A percentile compares a stretch with the other conserved stretches of the same genome.
These are phyloP conservation scores for Pyrochroa serraticornis DNA, from an alignment of 2,888 invertebrate genomes.

Conservation along the genomic window DNA sequence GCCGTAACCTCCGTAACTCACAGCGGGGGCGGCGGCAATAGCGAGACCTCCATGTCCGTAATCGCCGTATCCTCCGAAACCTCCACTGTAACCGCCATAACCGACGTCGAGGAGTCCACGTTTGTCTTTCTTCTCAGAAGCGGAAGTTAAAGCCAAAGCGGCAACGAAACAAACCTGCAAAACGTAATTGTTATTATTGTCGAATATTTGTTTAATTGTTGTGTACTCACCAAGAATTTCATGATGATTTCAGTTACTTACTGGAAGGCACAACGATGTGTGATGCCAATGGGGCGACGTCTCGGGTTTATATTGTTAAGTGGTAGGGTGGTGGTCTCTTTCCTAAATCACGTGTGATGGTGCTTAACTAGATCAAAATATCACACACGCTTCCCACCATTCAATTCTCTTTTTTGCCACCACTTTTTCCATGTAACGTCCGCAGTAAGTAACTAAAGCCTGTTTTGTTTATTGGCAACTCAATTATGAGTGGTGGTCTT, in stretches of 20 bases:
- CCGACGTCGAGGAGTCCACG: slow-evolving; percentile 35
- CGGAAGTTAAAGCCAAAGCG: slow-evolving; percentile 25
- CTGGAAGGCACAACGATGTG: slow-evolving; percentile 23
- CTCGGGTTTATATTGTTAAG: slow-evolving; percentile 29
- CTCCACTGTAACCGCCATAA: slow-evolving; percentile 28
- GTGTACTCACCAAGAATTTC: slow-evolving; percentile 30
- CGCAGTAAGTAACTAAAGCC: neutral
- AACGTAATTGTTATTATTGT: neutral
- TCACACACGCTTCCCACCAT: slow-evolving; percentile 21
- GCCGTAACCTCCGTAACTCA: slow-evolving; percentile 35
- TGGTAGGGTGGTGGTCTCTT: slow-evolving; percentile 40
- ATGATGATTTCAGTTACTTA: slow-evolving; percentile 22
- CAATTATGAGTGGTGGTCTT: neutral
- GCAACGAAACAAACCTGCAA: slow-evolving; percentile 32
- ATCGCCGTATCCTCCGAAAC: slow-evolving; percentile 21
- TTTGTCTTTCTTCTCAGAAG: slow-evolving; percentile 34
- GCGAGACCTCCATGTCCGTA: slow-evolving; percentile 5
- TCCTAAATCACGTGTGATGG: slow-evolving; percentile 42
- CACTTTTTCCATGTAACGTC: neutral
- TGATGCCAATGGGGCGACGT: slow-evolving; percentile 16
- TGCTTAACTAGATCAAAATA: slow-evolving; percentile 40
- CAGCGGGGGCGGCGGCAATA: slow-evolving; percentile 22
- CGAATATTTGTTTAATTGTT: neutral
- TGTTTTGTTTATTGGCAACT: neutral
- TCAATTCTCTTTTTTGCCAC: slow-evolving; percentile 9